Evolutionary conservation across 2,113 vertebrate genomes (phyloP).

Genomic region (Octodon degus): DNA sequence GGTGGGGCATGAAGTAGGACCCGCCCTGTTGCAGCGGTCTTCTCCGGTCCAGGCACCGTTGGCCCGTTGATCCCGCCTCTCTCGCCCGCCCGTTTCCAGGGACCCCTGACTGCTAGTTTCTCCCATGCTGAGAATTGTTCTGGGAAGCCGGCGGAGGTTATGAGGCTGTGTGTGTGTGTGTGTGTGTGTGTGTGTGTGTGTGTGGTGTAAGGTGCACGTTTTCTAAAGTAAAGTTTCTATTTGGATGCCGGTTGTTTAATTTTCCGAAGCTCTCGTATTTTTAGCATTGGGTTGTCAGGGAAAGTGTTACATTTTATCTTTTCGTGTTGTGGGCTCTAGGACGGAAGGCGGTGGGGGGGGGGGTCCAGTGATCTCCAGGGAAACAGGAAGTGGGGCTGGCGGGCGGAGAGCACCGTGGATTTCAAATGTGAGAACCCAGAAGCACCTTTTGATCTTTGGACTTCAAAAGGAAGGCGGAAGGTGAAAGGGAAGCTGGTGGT

Average conservation of each 20-base stretch:
- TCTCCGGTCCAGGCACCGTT: neutral
- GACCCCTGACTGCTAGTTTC: neutral
- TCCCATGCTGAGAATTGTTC: neutral
- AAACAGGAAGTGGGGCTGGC: slow-evolving; percentile 37
- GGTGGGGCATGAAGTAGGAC: too few relatives aligned
- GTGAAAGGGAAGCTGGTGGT: neutral
- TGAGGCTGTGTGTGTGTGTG: neutral
- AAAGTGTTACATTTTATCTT: slow-evolving; percentile 26
- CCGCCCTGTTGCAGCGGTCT: neutral
- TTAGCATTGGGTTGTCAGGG: neutral
- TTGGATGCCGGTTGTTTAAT: slow-evolving; percentile 22
- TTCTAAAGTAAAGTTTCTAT: slow-evolving; percentile 18
- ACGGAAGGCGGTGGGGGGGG: too few relatives aligned
- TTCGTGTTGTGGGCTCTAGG: neutral
- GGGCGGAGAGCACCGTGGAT: too few relatives aligned
- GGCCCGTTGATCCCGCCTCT: neutral
- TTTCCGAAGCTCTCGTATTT: neutral
- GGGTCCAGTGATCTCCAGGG: neutral
- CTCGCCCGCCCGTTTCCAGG: neutral
- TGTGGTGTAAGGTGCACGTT: neutral
- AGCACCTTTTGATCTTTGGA: slow-evolving; percentile 46
- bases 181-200: neutral
- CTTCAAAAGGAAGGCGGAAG: slow-evolving; percentile 1
- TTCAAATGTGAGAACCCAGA: neutral
- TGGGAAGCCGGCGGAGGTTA: neutral